These are phyloP conservation scores for Anthoscopus minutus DNA, from an alignment of 2,113 vertebrate genomes.

Conservation along the genomic window DNA sequence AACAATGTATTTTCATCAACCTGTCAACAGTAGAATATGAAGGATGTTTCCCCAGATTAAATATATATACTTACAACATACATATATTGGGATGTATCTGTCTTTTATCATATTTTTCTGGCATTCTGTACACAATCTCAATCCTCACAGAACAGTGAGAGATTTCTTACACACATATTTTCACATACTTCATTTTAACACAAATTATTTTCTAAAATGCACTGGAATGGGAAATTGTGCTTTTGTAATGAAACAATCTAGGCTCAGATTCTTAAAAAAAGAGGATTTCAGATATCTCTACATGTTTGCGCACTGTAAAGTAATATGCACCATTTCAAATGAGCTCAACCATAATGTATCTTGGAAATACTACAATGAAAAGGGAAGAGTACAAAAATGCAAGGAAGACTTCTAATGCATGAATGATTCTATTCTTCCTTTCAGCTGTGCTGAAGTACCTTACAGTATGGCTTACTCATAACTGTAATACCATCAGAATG, in stretches of 20 bases:
- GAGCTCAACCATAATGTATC: not conserved
- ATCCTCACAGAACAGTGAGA: not conserved
- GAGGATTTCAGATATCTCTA: not conserved
- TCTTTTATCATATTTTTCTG: constrained; percentile 5
- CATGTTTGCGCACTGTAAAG: not conserved
- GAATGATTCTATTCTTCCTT: not conserved
- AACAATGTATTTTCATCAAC: constrained; percentile 45
- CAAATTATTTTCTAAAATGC: not conserved
- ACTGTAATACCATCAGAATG: not conserved
- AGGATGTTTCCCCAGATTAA: constrained; percentile 3
- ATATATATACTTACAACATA: not conserved
- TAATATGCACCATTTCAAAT: not conserved
- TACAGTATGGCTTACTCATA: not conserved
- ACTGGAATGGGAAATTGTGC: not conserved
- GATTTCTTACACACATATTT: not conserved
- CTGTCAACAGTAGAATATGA: constrained; percentile 28
- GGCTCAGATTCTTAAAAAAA: not conserved
- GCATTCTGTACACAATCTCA: not conserved
- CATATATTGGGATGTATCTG: not conserved
- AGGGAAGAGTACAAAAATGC: not conserved
- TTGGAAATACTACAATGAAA: not conserved
- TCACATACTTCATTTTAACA: not conserved
- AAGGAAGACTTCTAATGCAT: not conserved
- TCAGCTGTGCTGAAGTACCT: not conserved
- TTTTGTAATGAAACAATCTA: not conserved